Conservation (phyloP, 2,888 invertebrate genomes). For the Spisula solida region DNA sequence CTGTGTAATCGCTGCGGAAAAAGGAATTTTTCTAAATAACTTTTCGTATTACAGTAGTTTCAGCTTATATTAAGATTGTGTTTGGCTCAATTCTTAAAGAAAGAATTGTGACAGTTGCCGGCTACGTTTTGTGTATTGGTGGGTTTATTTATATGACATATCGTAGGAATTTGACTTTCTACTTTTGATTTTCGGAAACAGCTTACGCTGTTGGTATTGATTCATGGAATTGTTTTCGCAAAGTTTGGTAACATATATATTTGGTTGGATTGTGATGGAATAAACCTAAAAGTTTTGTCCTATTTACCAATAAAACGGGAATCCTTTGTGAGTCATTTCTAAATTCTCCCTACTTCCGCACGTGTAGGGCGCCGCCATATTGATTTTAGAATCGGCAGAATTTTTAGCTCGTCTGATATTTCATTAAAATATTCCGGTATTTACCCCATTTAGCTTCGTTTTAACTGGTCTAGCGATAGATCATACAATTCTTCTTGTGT, state of each 20-base stretch:
- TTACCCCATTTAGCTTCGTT: not conserved
- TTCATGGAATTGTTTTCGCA: not conserved
- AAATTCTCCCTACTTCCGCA: conserved; percentile 71
- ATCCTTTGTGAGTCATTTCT: conserved; percentile 48
- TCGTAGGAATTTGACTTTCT: conserved; percentile 25
- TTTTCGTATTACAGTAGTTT: not conserved
- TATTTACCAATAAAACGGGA: conserved; percentile 22
- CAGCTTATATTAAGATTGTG: not conserved
- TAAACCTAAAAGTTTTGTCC: not conserved
- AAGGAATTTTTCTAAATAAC: not conserved
- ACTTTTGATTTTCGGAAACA: conserved; percentile 27
- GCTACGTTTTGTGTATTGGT: conserved; percentile 67
- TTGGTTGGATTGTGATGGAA: not conserved
- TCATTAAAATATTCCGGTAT: conserved; percentile 66
- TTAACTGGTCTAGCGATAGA: not conserved
- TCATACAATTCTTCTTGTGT: not conserved
- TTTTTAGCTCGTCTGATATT: conserved; percentile 64
- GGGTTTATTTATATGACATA: conserved; percentile 46
- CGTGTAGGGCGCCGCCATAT: conserved; percentile 73
- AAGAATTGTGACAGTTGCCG: conserved; percentile 59
- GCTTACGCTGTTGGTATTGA: conserved; percentile 16
- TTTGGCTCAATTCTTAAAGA: conserved; percentile 1
- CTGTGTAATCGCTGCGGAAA: not conserved
- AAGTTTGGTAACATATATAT: conserved; percentile 5
- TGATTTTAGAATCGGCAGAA: conserved; percentile 58